Evolutionary conservation across 2,113 vertebrate species (phyloP).

Genomic region (Rhinoptilus africanus): DNA sequence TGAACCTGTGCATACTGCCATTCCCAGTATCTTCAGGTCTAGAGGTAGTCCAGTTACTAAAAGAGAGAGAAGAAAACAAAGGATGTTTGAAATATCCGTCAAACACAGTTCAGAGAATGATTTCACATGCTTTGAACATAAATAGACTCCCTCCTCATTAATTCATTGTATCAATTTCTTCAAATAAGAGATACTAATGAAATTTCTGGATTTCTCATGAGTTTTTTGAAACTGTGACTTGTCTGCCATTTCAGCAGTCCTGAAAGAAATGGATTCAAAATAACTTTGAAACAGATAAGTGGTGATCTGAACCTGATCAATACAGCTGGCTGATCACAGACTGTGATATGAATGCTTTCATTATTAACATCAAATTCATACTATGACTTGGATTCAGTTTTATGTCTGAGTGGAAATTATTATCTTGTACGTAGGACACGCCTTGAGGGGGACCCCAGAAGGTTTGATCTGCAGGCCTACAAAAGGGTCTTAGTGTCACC

Average conservation of each 20-base stretch:
- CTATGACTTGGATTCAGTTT: not conserved
- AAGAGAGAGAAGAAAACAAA: not conserved
- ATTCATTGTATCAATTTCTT: not conserved
- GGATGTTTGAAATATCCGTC: not conserved
- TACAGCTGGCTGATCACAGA: not conserved
- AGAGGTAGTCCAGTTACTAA: not conserved
- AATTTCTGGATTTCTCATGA: not conserved
- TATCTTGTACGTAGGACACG: fast-evolving
- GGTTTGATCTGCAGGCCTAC: not conserved
- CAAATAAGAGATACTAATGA: not conserved
- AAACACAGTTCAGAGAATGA: not conserved
- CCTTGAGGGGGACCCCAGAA: not conserved
- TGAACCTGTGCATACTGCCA: not conserved
- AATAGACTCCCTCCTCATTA: not conserved
- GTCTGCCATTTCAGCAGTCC: not conserved
- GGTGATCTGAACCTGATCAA: not conserved
- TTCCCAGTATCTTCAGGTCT: not conserved
- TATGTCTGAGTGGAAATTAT: not conserved
- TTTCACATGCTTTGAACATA: not conserved
- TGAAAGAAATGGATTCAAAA: not conserved
- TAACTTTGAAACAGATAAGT: not conserved
- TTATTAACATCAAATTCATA: not conserved
- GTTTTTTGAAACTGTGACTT: not conserved
- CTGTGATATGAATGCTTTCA: fast-evolving
- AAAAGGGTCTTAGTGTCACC: not conserved